These are phyloP conservation scores for Furnarius figulus DNA, from an alignment of 2,113 vertebrate species.

Conservation along the genomic window DNA sequence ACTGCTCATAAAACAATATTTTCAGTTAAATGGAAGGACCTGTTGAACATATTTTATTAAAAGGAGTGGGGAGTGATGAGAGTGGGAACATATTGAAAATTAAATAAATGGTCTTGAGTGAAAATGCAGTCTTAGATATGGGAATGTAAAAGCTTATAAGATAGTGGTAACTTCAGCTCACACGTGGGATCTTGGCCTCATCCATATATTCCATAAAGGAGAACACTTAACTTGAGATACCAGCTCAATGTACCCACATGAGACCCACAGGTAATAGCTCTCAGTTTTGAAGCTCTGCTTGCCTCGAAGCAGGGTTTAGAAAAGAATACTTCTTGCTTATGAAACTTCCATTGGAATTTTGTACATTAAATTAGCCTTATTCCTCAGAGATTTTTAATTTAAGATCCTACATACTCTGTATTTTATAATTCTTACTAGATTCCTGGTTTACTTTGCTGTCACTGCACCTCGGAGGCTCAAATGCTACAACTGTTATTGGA, in stretches of 20 bases:
- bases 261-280: neutral
- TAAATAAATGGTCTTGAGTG: neutral
- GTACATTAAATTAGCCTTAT: neutral
- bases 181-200: neutral
- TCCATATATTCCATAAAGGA: neutral
- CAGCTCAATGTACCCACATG: neutral
- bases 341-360: neutral
- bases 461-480: neutral
- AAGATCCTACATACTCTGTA: neutral
- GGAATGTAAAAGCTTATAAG: neutral
- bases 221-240: neutral
- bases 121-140: neutral
- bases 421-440: neutral
- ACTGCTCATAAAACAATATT: neutral
- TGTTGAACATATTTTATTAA: neutral
- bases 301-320: neutral
- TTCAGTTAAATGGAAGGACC: neutral
- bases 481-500: neutral
- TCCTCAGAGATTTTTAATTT: slow-evolving; percentile 35
- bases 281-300: slow-evolving; percentile 6
- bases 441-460: neutral
- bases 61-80: neutral
- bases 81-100: neutral
- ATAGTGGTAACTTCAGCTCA: neutral
- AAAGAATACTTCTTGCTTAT: neutral